Evolutionary conservation across 2,797 vertebrate species (phyloP).

Genomic region (Lutjanus argentimaculatus): DNA sequence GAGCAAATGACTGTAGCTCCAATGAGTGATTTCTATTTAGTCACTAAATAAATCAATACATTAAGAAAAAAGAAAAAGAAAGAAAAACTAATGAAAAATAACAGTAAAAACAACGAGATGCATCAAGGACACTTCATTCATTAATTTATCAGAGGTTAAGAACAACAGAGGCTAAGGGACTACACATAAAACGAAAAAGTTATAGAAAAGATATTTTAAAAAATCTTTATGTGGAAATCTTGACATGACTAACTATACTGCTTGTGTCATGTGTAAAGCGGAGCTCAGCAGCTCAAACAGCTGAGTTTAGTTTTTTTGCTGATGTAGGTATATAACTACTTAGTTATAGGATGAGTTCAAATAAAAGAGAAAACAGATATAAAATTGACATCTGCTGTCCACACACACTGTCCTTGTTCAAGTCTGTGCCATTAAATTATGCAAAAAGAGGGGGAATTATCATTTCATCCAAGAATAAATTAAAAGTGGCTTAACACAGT

Average conservation of each 20-base stretch:
- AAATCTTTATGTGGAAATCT: neutral
- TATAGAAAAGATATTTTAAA: neutral
- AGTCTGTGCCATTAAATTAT: neutral
- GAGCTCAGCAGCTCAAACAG: slow-evolving; percentile 19
- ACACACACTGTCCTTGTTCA: slow-evolving; percentile 6
- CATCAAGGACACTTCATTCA: neutral
- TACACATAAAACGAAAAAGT: neutral
- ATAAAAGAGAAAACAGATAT: slow-evolving; percentile 7
- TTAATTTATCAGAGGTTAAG: neutral
- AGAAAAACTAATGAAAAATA: neutral
- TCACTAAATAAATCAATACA: neutral
- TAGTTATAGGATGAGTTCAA: neutral
- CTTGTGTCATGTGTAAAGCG: neutral
- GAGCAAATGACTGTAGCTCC: neutral
- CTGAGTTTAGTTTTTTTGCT: neutral
- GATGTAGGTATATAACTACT: neutral
- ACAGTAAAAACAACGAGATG: neutral
- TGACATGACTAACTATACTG: neutral
- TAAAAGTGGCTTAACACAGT: neutral
- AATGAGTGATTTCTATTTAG: neutral
- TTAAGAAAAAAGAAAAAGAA: neutral
- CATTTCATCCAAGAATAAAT: neutral
- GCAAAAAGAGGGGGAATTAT: neutral
- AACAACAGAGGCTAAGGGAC: neutral
- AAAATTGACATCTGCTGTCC: neutral